Evolutionary conservation across 64 coral and sea anemone genomes (phyloP).

Genomic region (Porites lutea): DNA sequence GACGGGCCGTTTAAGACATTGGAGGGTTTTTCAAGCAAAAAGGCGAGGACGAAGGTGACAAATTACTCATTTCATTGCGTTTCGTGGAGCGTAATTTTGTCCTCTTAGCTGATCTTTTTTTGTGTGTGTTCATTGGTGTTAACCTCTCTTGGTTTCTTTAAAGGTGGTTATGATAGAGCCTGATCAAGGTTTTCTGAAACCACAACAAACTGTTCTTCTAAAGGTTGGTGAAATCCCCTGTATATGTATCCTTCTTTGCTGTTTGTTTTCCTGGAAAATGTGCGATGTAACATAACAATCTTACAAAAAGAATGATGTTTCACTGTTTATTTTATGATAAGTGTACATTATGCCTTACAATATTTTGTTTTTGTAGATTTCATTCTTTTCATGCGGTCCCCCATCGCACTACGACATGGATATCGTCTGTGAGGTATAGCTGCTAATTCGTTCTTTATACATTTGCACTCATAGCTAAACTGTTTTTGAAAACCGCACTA

Average conservation of each 20-base stretch:
- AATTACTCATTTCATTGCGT: too few species aligned
- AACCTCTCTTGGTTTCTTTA: neutral
- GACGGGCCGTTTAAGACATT: too few species aligned
- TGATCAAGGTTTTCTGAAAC: constrained; percentile 83
- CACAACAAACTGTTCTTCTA: constrained; percentile 74
- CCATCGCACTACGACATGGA: constrained; percentile 86
- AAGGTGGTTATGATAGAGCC: constrained; percentile 90
- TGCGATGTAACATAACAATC: too few species aligned
- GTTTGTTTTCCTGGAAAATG: neutral
- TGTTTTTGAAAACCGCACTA: too few species aligned
- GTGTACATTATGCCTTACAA: neutral
- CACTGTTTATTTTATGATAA: too few species aligned
- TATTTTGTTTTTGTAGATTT: constrained; percentile 42
- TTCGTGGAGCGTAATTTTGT: too few species aligned
- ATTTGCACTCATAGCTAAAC: neutral
- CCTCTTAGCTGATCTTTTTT: too few species aligned
- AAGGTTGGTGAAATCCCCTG: constrained; percentile 55
- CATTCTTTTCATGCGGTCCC: constrained; percentile 87
- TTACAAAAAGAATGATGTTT: too few species aligned
- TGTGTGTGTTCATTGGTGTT: neutral
- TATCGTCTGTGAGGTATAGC: constrained; percentile 83
- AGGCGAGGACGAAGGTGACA: too few species aligned
- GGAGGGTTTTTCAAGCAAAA: too few species aligned
- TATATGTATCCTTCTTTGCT: neutral
- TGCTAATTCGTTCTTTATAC: neutral